Base-by-base conservation (phyloP, 37 sponge, comb jelly and placozoan species). In the Crambe crambe region DNA sequence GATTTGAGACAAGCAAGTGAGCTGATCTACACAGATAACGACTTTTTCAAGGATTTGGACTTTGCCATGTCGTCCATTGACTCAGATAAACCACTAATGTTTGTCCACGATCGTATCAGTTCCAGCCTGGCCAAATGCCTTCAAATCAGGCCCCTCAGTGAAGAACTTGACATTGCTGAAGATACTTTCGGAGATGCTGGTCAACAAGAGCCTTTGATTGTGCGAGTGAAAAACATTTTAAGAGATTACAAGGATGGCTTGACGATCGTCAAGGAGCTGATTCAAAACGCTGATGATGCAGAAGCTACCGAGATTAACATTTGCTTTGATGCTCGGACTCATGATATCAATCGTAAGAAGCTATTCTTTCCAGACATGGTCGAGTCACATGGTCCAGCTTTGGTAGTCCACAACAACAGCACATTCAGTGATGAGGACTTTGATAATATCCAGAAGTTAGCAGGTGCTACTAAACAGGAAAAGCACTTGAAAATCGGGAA, bases 271-370 rank as follows among this genome's bases (percentile, higher is more conserved):
- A 87, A 91, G 71, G 92, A 91, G 68, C 56, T 91, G 38, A 34
- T 91, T 57, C 92, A 91, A 63, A 91, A 91, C 83, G 92, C 92
- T 23, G 92, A 91, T 57, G 92, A 91, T 91, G 92, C 92, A 32
- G 92, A 65, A 18, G 92, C 92, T 17, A 87, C 87, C 9, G 84
- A 87, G 60, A 51, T 91, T 27, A 79, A 83, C 31, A 74, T 91
- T 40, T 68, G 84, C 57, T 83, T 58, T 42, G 92, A 91, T 62
- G 47, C 64, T 54, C 68, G 92, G 0, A 29, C 15, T 1, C 88
- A 87, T 43, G 35, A 44, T 25, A 26, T 35, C 26, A 25, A 76
- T 0, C 59, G 27, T 22, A 56, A 66, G 25, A 43, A 21, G 10
- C 76, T 91, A 2, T 79, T 91, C 44, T 82, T 82, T 72, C 73